Percentiles rank a stretch among this genome's conserved stretches.
Evolutionary conservation across 2,113 vertebrate species (phyloP).

Genomic region (Nothoprocta perdicaria): DNA sequence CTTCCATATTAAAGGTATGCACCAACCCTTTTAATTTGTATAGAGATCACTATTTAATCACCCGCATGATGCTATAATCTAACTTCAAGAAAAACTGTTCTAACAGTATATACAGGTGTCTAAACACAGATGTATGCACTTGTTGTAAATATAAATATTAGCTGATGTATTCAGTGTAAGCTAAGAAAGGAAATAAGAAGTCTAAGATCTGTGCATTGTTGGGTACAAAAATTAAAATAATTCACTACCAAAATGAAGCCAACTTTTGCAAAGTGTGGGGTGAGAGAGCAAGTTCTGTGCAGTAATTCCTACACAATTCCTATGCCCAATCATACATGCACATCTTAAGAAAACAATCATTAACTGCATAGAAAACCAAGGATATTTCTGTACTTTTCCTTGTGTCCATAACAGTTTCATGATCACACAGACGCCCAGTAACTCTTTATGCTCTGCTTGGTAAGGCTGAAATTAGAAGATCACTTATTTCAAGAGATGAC

Average conservation of each 20-base stretch:
- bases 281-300: not conserved
- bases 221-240: not conserved
- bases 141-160: not conserved
- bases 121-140: not conserved
- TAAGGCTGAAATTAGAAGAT: not conserved
- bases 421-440: not conserved
- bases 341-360: not conserved
- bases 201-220: not conserved
- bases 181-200: not conserved
- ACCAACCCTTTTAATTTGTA: slow-evolving; percentile 51
- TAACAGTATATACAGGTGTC: not conserved
- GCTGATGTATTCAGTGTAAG: not conserved
- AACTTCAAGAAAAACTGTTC: not conserved
- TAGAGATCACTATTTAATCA: slow-evolving; percentile 42
- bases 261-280: not conserved
- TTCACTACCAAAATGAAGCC: not conserved
- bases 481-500: not conserved
- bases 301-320: not conserved
- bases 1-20: slow-evolving; percentile 12
- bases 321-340: not conserved
- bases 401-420: not conserved
- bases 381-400: not conserved
- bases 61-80: slow-evolving; percentile 1
- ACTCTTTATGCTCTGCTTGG: not conserved
- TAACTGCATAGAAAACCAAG: not conserved